Conservation (phyloP, 2,888 invertebrate genomes). For the Eupithecia insigniata region DNA sequence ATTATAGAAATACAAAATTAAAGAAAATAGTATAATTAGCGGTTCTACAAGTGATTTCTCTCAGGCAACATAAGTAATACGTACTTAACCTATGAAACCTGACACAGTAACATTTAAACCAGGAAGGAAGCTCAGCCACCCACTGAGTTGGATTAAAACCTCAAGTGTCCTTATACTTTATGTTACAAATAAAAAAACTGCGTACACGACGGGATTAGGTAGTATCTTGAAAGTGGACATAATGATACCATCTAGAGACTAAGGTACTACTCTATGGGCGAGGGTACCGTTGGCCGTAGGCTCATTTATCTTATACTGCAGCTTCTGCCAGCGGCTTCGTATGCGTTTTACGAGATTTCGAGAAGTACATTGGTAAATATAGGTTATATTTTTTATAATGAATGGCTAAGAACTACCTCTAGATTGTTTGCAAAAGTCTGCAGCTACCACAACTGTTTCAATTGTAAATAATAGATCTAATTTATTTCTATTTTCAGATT, state of each 20-base stretch:
- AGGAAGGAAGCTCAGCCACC: constrained; percentile 3
- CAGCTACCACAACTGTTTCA: no score
- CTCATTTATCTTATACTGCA: no score
- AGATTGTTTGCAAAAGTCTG: no score
- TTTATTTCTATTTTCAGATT: no score
- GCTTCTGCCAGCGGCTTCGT: no score
- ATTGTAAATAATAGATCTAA: no score
- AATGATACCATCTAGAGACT: background rate
- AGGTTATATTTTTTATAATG: no score
- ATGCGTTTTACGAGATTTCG: no score
- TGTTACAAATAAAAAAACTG: background rate
- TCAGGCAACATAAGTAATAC: background rate
- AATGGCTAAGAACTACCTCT: no score
- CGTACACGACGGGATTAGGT: background rate
- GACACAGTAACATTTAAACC: background rate
- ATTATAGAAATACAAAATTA: background rate
- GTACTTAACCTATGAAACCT: background rate
- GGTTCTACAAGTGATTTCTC: background rate
- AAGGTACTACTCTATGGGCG: background rate
- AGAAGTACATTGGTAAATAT: no score
- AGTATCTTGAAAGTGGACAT: background rate
- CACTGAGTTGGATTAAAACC: background rate
- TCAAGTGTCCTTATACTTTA: background rate
- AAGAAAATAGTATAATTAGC: background rate
- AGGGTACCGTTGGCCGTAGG: no score